These are phyloP conservation scores for Philhelius pedissequus DNA, from an alignment of 2,888 invertebrate species.

Conservation along the genomic window DNA sequence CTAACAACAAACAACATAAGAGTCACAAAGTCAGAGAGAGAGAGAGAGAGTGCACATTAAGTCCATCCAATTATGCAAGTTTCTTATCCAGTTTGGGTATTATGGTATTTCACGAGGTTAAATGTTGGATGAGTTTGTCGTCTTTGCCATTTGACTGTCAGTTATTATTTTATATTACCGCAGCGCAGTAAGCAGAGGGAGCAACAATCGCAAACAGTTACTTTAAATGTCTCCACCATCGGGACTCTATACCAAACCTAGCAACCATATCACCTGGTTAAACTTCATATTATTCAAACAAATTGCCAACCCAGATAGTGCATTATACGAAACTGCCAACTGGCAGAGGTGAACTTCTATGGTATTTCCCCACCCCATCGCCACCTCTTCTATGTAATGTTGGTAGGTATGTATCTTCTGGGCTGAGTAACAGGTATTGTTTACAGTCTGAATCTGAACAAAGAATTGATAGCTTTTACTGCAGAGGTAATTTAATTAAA, in stretches of 20 bases:
- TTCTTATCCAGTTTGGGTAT: conserved; percentile 52
- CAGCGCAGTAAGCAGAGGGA: not conserved
- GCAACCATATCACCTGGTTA: conserved; percentile 4
- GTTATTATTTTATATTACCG: not conserved
- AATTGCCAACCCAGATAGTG: conserved; percentile 7
- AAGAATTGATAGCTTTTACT: conserved; percentile 33
- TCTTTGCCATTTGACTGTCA: conserved; percentile 52
- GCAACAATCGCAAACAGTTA: conserved; percentile 6
- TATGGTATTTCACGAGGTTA: conserved; percentile 63
- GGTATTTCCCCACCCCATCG: not conserved
- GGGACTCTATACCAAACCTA: not conserved
- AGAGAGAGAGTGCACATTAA: conserved; percentile 2
- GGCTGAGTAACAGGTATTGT: conserved; percentile 20
- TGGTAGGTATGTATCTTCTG: not conserved
- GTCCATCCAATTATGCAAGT: conserved; percentile 67
- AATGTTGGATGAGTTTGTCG: conserved; percentile 48
- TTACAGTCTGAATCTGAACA: conserved; percentile 27
- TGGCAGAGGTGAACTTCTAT: conserved; percentile 44
- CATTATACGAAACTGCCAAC: not conserved
- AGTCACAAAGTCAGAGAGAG: not conserved
- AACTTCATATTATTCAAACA: not conserved
- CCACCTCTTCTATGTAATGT: not conserved
- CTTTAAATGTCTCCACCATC: conserved; percentile 46
- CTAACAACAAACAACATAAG: not conserved
- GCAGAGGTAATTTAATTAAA: conserved; percentile 50